Evolutionary conservation across 1,140 invertebrate genomes (phyloP).

Genomic region (Penaeus chinensis): DNA sequence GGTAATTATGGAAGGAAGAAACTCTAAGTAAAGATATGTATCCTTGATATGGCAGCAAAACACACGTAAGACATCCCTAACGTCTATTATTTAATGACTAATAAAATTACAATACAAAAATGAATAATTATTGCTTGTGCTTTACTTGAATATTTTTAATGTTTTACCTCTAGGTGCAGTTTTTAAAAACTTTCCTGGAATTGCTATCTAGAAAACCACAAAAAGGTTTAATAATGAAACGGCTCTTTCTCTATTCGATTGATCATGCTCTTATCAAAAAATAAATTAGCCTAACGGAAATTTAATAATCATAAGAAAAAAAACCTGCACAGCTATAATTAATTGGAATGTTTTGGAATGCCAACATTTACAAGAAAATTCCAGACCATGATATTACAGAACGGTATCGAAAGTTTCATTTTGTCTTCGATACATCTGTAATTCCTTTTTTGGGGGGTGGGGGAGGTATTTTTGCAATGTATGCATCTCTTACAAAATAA

Average conservation of each 20-base stretch:
- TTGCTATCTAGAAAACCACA: too few species aligned
- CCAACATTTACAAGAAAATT: background rate
- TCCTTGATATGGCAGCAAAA: constrained; percentile 59
- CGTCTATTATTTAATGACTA: constrained; percentile 28
- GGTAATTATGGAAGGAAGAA: constrained; percentile 51
- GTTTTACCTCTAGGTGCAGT: constrained; percentile 16
- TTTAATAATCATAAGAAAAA: too few species aligned
- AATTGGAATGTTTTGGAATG: constrained; percentile 35
- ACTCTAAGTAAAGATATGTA: constrained; percentile 55
- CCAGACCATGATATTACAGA: background rate
- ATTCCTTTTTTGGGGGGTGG: constrained; percentile 4
- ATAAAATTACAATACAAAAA: constrained; percentile 30
- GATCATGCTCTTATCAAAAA: too few species aligned
- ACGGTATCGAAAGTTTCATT: too few species aligned
- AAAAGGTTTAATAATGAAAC: too few species aligned
- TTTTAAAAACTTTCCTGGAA: too few species aligned
- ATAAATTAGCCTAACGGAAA: too few species aligned
- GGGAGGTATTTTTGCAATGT: constrained; percentile 24
- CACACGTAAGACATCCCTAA: constrained; percentile 31
- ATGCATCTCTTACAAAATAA: background rate
- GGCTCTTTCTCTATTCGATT: too few species aligned
- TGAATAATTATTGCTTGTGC: constrained; percentile 53
- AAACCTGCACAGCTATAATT: background rate
- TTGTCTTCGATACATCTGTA: background rate
- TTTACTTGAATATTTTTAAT: constrained; percentile 28